Conservation (phyloP, 2,113 vertebrate genomes). For the Aphyosemion australe region DNA sequence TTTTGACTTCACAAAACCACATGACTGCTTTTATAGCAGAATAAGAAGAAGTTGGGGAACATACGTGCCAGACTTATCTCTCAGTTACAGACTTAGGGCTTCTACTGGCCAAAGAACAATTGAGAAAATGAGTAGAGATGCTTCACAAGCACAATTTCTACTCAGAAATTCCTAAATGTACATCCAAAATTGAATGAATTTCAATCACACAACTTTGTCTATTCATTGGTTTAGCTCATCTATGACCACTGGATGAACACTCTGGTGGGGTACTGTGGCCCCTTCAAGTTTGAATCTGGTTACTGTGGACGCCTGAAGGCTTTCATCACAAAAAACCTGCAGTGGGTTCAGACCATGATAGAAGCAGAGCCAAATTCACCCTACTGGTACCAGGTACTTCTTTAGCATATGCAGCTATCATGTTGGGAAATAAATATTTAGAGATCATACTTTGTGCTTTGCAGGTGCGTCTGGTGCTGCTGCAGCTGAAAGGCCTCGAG, state of each 20-base stretch:
- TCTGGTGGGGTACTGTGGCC: conserved; percentile 88
- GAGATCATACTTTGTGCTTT: conserved; percentile 5
- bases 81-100: no score
- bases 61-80: no score
- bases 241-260: conserved; percentile 99
- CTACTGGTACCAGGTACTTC: conserved; percentile 93
- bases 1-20: no score
- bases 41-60: no score
- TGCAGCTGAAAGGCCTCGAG: conserved; percentile 94
- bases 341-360: conserved; percentile 87
- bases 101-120: no score
- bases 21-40: no score
- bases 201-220: no score
- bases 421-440: neutral
- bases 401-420: neutral
- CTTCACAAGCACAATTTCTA: no score
- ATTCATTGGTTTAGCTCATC: conserved; percentile 82
- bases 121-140: no score
- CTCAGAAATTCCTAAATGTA: no score
- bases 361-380: conserved; percentile 53
- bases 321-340: conserved; percentile 87
- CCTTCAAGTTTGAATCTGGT: conserved; percentile 77
- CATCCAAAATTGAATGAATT: no score
- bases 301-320: conserved; percentile 88
- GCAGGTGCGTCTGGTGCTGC: conserved; percentile 87